Percentiles rank a stretch among this genome's conserved stretches.
Conservation (phyloP, 1,140 invertebrate genomes). For the Chelonus insularis region DNA sequence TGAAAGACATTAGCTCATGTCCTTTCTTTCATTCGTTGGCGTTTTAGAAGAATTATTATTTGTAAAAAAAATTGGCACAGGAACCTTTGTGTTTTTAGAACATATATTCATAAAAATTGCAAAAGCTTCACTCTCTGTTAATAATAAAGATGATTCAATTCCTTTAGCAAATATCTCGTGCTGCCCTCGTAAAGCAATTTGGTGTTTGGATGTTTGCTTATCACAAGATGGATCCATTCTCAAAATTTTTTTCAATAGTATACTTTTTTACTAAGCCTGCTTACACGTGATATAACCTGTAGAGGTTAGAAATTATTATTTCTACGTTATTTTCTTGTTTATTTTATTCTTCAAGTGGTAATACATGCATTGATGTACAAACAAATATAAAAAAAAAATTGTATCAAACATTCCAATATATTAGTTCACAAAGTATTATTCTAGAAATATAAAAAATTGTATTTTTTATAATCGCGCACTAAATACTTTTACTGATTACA, state of each 20-base stretch:
- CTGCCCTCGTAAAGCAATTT: conserved; percentile 69
- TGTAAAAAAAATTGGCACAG: too few species aligned
- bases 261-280: background rate
- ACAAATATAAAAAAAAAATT: conserved; percentile 5
- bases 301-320: too few species aligned
- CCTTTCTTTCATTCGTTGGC: too few species aligned
- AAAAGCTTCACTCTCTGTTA: conserved; percentile 76
- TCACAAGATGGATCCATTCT: conserved; percentile 60
- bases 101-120: conserved; percentile 82
- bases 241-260: background rate
- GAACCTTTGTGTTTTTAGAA: too few species aligned
- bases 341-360: background rate
- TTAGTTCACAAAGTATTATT: too few species aligned
- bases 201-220: conserved; percentile 74
- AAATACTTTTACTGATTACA: too few species aligned
- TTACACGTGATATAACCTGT: background rate
- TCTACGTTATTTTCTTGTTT: background rate
- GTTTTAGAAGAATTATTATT: too few species aligned
- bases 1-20: too few species aligned
- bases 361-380: background rate
- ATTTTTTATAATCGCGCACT: too few species aligned
- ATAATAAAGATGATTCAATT: conserved; percentile 70
- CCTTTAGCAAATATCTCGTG: conserved; percentile 80
- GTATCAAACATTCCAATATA: too few species aligned
- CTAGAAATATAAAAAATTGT: too few species aligned